A percentile compares a stretch with the other conserved stretches of the same genome.
These are phyloP conservation scores for Typhlomys cinereus DNA, from an alignment of 2,113 vertebrate genomes.

Conservation along the genomic window DNA sequence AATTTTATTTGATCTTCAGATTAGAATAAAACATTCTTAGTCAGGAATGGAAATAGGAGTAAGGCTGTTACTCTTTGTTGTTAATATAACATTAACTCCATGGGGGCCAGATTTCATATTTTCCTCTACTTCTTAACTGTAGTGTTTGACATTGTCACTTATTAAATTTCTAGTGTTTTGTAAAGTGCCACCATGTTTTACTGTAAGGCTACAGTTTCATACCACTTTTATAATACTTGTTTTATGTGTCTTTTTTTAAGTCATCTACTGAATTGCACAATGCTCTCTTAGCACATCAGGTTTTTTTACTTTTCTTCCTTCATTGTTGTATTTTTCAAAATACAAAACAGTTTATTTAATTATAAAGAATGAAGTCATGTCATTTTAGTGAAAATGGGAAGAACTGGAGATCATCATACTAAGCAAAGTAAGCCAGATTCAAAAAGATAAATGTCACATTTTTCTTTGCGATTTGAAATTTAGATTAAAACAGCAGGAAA, in stretches of 20 bases:
- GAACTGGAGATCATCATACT: too few relatives aligned
- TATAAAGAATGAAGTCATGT: too few relatives aligned
- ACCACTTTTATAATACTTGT: conserved; percentile 50
- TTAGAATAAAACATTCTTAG: conserved; percentile 56
- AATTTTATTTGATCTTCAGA: conserved; percentile 66
- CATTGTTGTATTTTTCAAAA: too few relatives aligned
- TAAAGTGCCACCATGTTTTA: conserved; percentile 29
- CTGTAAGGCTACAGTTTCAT: conserved; percentile 37
- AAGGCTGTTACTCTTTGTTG: conserved; percentile 27
- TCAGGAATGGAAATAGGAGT: conserved; percentile 56
- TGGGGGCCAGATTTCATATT: not conserved
- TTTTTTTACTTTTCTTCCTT: conserved; percentile 59
- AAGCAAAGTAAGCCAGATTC: too few relatives aligned
- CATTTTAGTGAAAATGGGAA: too few relatives aligned
- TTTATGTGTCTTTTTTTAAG: conserved; percentile 58
- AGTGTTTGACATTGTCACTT: conserved; percentile 27
- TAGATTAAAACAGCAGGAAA: too few relatives aligned
- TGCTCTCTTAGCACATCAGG: conserved; percentile 42
- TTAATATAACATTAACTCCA: conserved; percentile 43
- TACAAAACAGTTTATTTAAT: too few relatives aligned
- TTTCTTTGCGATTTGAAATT: too few relatives aligned
- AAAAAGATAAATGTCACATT: too few relatives aligned
- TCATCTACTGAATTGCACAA: conserved; percentile 70
- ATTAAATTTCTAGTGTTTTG: conserved; percentile 32
- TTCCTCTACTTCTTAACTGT: conserved; percentile 26